phyloP scores from a whole-genome alignment of 2,113 vertebrate genomes.

The Coturnix japonica region DNA sequence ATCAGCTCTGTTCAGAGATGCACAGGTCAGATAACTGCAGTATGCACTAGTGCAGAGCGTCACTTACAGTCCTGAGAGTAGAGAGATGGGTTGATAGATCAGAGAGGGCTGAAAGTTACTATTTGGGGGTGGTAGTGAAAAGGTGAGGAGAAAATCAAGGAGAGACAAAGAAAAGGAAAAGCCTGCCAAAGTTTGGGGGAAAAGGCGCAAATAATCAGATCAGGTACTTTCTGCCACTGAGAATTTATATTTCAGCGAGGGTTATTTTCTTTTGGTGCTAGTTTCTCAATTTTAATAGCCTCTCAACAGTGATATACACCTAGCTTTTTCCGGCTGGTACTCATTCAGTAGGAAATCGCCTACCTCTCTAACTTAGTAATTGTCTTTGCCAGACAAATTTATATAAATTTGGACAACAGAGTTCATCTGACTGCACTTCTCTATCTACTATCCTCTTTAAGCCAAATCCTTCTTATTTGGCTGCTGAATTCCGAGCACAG shows the following conservation, averaged over 20 bases:
- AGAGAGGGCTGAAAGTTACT: not conserved
- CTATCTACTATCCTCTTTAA: not conserved
- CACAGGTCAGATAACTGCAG: not conserved
- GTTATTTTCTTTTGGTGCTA: not conserved
- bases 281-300: not conserved
- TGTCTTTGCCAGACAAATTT: not conserved
- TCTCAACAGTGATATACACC: not conserved
- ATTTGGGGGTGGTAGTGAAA: rapidly evolving
- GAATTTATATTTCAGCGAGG: not conserved
- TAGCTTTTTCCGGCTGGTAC: not conserved
- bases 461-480: not conserved
- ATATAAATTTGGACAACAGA: not conserved
- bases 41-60: rapidly evolving
- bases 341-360: not conserved
- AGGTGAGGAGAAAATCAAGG: not conserved
- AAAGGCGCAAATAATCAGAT: not conserved
- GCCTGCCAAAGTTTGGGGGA: not conserved
- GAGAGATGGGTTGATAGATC: not conserved
- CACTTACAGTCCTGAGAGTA: not conserved
- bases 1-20: not conserved
- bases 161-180: not conserved
- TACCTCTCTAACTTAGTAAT: not conserved
- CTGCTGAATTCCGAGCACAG: not conserved
- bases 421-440: not conserved
- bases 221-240: not conserved